Evolutionary conservation across 2,797 vertebrate genomes (phyloP), one percentile per base, ranked within the genome.

Genomic region (Holocentrus rufus): DNA sequence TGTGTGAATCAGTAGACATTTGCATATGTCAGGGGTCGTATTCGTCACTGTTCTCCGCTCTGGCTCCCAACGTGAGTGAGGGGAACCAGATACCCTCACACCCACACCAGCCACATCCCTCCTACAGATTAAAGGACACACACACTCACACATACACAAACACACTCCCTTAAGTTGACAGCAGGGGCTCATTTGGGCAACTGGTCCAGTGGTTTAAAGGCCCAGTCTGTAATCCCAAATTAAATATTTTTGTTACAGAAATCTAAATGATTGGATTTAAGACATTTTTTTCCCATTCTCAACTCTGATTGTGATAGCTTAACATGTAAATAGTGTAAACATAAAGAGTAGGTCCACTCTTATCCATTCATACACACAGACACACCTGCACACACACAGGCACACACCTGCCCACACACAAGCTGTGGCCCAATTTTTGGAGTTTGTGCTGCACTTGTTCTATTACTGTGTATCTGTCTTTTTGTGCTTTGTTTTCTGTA

Each of bases 21-120:
- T 90, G 86, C 91, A 89, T 90, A 91, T 87, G 88, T 88, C 91
- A 89, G 76, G 42, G 89, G 88, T 90, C 46, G 22, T 88, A 81
- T 89, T 89, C 64, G 49, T 91, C 90, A 90, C 74, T 68, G 75
- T 61, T 88, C 56, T 81, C 76, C 30, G 54, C 85, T 81, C 30
- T 22, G 36, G 25, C 59, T 65, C 69, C 54, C 73, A 55, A 74
- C 70, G 23, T 73, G 82, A 86, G 83, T 84, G 84, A 87, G 80
- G 69, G 72, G 69, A 85, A 82, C 62, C 85, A 74, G 77, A 87
- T 88, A 76, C 74, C 76, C 72, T 69, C 79, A 60, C 81, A 86
- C 84, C 81, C 79, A 55, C 52, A 54, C 52, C 54, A 56, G 14
- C 46, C 77, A 47, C 57, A 70, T 80, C 57, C 61, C 77, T 80